phyloP scores from a whole-genome alignment of 2,113 vertebrate species.

The Microtus oregoni region DNA sequence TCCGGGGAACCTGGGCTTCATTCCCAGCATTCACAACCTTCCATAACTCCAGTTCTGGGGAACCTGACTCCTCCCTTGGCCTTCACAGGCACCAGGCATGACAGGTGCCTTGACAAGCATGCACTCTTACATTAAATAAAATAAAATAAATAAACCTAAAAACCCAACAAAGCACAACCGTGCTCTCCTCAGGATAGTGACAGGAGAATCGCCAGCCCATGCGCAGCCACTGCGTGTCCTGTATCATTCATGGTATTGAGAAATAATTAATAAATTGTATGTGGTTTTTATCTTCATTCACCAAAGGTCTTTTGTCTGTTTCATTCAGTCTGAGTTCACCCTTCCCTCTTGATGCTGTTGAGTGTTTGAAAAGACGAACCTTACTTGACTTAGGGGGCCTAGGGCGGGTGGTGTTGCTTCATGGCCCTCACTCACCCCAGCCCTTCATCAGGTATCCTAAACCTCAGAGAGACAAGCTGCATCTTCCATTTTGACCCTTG shows the following conservation, averaged over 20 bases:
- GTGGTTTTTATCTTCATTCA: neutral
- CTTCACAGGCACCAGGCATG: neutral
- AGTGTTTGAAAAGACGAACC: neutral
- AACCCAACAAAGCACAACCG: neutral
- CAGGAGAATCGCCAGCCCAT: fast-evolving
- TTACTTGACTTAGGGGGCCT: neutral
- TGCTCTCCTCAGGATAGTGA: neutral
- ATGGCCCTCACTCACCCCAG: neutral
- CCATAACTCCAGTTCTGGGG: neutral
- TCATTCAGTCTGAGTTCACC: neutral
- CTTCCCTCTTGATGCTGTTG: neutral
- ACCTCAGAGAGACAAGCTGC: neutral
- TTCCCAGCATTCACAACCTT: neutral
- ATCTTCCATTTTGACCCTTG: neutral
- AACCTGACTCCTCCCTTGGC: neutral
- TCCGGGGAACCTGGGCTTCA: neutral
- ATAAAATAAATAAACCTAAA: neutral
- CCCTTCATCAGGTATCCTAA: neutral
- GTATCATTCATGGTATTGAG: neutral
- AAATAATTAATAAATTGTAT: neutral
- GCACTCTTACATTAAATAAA: neutral
- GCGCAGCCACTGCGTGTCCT: neutral
- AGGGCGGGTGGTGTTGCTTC: neutral
- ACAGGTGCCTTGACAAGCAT: neutral
- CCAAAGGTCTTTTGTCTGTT: neutral